phyloP scores from a whole-genome alignment of 1,140 invertebrate genomes.

The Cheumatopsyche charites region DNA sequence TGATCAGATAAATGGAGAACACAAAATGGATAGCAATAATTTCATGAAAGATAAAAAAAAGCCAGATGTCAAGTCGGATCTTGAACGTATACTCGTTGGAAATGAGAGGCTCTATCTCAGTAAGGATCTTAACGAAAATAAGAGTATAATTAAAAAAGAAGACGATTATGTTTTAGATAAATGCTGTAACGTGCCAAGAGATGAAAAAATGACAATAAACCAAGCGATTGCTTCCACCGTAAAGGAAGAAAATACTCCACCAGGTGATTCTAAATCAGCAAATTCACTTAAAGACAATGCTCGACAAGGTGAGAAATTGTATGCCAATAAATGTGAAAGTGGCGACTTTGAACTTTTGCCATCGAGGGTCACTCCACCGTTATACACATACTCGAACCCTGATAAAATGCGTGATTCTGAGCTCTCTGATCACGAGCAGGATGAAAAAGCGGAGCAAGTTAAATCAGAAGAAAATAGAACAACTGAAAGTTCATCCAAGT shows the following conservation, averaged over 20 bases:
- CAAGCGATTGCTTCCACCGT: background rate
- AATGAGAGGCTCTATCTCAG: constrained; percentile 39
- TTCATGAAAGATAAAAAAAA: constrained; percentile 62
- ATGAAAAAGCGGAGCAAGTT: constrained; percentile 43
- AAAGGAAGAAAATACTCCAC: constrained; percentile 23
- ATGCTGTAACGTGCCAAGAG: constrained; percentile 35
- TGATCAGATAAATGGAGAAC: constrained; percentile 54
- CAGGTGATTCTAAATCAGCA: constrained; percentile 46
- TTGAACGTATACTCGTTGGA: constrained; percentile 42
- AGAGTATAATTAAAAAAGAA: constrained; percentile 46
- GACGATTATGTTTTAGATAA: constrained; percentile 39
- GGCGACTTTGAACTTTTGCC: constrained; percentile 70
- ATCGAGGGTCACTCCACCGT: constrained; percentile 71
- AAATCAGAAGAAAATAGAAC: background rate
- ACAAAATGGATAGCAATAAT: constrained; percentile 36
- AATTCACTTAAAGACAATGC: constrained; percentile 38
- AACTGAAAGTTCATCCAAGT: background rate
- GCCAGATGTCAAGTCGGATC: constrained; percentile 54
- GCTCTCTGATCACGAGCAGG: constrained; percentile 50
- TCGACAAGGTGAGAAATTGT: constrained; percentile 48
- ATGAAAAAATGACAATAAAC: background rate
- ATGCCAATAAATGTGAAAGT: constrained; percentile 52
- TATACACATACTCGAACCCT: constrained; percentile 79
- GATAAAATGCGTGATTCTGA: constrained; percentile 60
- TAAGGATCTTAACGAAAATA: constrained; percentile 55